Percentiles rank a stretch among this genome's conserved stretches.
These are phyloP conservation scores for Eublepharis macularius DNA, from an alignment of 2,113 vertebrate species.

Conservation along the genomic window DNA sequence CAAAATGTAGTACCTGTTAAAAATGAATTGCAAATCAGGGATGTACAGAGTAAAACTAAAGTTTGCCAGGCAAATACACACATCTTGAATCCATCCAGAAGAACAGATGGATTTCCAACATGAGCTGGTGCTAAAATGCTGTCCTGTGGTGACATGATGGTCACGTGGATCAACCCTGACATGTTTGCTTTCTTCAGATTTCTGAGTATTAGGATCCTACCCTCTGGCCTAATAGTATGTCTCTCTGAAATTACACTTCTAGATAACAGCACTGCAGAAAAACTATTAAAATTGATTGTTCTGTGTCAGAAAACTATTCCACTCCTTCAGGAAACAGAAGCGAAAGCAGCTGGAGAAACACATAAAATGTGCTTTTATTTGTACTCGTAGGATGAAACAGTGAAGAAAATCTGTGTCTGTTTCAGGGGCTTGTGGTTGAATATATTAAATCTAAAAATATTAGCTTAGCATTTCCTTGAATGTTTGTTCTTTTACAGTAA, in stretches of 20 bases:
- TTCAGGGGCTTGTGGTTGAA: slow-evolving; percentile 36
- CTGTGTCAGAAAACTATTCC: slow-evolving; percentile 37
- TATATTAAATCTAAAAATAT: slow-evolving; percentile 29
- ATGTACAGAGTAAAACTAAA: background rate
- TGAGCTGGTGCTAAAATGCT: background rate
- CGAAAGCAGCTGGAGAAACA: slow-evolving; percentile 56
- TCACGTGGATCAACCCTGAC: background rate
- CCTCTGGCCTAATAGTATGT: background rate
- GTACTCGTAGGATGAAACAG: slow-evolving; percentile 47
- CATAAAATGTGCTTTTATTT: slow-evolving; percentile 55
- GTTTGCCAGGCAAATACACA: background rate
- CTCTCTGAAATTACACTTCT: slow-evolving; percentile 21
- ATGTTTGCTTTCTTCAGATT: background rate
- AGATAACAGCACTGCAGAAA: slow-evolving; percentile 38
- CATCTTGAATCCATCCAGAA: background rate
- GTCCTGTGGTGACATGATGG: background rate
- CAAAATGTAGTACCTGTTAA: background rate
- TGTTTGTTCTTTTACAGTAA: slow-evolving; percentile 35
- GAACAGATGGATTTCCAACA: background rate
- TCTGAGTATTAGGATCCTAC: background rate
- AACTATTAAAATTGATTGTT: slow-evolving; percentile 56
- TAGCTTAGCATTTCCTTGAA: background rate
- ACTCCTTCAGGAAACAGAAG: slow-evolving; percentile 37
- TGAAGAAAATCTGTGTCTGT: slow-evolving; percentile 35
- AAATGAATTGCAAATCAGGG: background rate